Base-by-base conservation (phyloP, 2,113 vertebrate genomes). In the Solenodon paradoxus region DNA sequence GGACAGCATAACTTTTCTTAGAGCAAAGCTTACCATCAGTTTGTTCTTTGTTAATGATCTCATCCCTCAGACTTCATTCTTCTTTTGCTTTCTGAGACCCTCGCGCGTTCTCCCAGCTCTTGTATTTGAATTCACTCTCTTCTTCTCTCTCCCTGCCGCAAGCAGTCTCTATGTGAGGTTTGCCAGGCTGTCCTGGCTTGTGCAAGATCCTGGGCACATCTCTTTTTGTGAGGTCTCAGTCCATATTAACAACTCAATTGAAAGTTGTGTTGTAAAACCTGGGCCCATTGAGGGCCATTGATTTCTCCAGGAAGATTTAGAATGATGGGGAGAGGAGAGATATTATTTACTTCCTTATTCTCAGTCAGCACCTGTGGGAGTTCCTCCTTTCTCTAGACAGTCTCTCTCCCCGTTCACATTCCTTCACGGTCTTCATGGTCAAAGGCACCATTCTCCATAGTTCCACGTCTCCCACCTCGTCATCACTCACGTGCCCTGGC, bases 341-440 rank as follows among this genome's bases (percentile, higher is more conserved):
- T 13, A 10, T 13, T 24, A 3, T 0, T 1, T 40, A 1, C 32
- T 35, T 30, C 30, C 42, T 80, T 63, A 11, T 69, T 69, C 7
- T 40, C 30, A 4, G 1, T 38, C 38, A 19, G n/a, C 9, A 11
- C 9, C 0, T 0, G 0, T 5, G 55, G 69, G 35, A n/a, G 9
- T 10, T 9, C 79, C n/a, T 66, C 49, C 64, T 86, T 13, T 63
- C 1, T 28, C 28, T 15, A 45, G 69, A 10, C 5, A 30, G 30
- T 49, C 3, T 38, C 63, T 32, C 38, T 80, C 20, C 49, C n/a
- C 32, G 38, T 38, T 45, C 40, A 17, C 45, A 22, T 59, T 47
- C 61, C 26, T 24, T 45, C 17, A 5, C 47, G 0, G 0, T 66
- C 24, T 77, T 78, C 26, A n/a, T 26, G 38, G 63, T n/a, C 22